Conservation (phyloP, 92 coral and sea anemone genomes). For the Zoanthus gigantus region DNA sequence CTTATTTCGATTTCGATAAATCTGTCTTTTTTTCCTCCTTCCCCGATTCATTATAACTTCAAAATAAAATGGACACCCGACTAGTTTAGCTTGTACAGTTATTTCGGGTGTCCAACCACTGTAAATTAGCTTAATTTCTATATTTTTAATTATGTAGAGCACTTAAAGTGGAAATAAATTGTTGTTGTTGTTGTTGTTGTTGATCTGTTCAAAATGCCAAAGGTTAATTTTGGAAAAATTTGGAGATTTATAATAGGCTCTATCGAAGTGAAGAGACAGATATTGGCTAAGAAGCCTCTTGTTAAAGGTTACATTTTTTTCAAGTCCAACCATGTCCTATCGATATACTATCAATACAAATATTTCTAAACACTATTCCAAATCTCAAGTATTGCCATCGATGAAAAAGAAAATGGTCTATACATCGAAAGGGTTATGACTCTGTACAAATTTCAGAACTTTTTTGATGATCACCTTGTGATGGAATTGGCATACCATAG, state of each 20-base stretch:
- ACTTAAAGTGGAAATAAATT: too few relatives aligned
- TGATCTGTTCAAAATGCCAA: constrained; percentile 15
- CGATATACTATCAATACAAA: too few relatives aligned
- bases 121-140: too few relatives aligned
- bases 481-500: constrained; percentile 28
- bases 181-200: too few relatives aligned
- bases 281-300: not conserved
- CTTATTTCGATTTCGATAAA: too few relatives aligned
- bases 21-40: too few relatives aligned
- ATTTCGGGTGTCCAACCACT: too few relatives aligned
- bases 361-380: not conserved
- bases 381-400: constrained; percentile 15
- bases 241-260: constrained; percentile 13
- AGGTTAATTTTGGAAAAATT: constrained; percentile 30
- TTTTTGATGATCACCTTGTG: not conserved
- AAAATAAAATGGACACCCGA: too few relatives aligned
- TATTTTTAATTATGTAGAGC: too few relatives aligned
- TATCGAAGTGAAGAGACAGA: constrained; percentile 31
- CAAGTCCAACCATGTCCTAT: constrained; percentile 15
- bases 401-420: too few relatives aligned
- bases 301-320: not conserved
- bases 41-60: too few relatives aligned
- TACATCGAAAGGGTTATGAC: not conserved
- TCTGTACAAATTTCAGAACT: not conserved
- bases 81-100: too few relatives aligned